phyloP scores from a whole-genome alignment of 2,797 vertebrate species.

The Luscinia luscinia region DNA sequence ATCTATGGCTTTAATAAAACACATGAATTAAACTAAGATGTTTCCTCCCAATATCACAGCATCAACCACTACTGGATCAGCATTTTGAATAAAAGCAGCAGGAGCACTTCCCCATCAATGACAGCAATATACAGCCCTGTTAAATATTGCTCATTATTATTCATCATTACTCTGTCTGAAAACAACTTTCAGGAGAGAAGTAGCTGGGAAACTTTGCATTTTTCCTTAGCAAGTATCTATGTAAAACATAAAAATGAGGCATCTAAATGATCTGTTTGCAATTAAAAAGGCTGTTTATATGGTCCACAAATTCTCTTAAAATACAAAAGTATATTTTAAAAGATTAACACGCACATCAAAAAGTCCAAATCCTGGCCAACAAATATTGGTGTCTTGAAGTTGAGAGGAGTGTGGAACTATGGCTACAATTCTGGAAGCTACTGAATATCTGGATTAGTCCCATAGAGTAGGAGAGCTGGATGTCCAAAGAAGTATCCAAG shows the following conservation, averaged over 20 bases:
- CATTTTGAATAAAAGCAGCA: background rate
- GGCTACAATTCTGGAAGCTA: background rate
- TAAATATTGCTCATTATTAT: background rate
- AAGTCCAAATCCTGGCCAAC: background rate
- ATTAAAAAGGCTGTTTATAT: background rate
- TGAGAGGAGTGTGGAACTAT: accelerated
- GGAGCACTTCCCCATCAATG: background rate
- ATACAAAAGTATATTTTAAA: background rate
- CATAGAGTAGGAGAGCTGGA: accelerated
- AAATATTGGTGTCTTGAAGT: background rate
- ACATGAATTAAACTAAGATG: background rate
- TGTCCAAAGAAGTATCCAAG: background rate
- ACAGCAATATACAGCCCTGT: background rate
- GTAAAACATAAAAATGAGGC: background rate
- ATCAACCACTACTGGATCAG: background rate
- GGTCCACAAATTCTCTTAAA: background rate
- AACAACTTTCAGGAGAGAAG: background rate
- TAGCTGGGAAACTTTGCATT: background rate
- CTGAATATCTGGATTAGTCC: background rate
- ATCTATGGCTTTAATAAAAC: background rate
- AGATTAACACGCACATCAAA: background rate
- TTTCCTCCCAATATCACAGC: background rate
- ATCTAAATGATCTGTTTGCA: background rate
- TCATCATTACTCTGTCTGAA: background rate
- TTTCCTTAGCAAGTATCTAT: background rate